Evolutionary conservation across 1,140 invertebrate genomes (phyloP).

Genomic region (Temnothorax curvispinosus): DNA sequence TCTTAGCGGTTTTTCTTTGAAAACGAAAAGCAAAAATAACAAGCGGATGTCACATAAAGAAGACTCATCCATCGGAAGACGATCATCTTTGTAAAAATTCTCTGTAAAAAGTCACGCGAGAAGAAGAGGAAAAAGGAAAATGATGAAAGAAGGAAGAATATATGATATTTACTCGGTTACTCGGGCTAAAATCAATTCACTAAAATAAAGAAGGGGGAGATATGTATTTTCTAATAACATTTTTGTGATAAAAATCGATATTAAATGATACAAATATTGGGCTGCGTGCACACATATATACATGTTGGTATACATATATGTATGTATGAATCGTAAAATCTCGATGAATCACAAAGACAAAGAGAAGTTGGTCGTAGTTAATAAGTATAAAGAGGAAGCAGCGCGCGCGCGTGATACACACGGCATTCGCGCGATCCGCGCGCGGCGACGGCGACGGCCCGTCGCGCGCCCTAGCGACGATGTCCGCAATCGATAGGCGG

Average conservation of each 20-base stretch:
- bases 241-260: neutral
- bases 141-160: too few species aligned
- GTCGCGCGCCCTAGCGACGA: slow-evolving; percentile 68
- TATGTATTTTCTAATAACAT: neutral
- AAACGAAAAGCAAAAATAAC: neutral
- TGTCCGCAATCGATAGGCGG: slow-evolving; percentile 78
- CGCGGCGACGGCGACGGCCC: neutral
- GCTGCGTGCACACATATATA: neutral
- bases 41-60: neutral
- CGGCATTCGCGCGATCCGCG: too few species aligned
- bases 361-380: neutral
- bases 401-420: slow-evolving; percentile 57
- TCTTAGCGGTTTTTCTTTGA: neutral
- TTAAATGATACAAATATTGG: neutral
- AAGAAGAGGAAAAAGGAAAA: too few species aligned
- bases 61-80: neutral
- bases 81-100: too few species aligned
- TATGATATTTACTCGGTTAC: too few species aligned
- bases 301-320: neutral
- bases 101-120: too few species aligned
- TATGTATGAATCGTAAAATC: too few species aligned
- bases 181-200: neutral
- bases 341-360: neutral
- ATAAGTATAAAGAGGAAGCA: too few species aligned
- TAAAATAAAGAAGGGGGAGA: neutral